Percentiles rank a stretch among this genome's conserved stretches.
Conservation (phyloP, 2,888 invertebrate species). For the Clanis bilineata region DNA sequence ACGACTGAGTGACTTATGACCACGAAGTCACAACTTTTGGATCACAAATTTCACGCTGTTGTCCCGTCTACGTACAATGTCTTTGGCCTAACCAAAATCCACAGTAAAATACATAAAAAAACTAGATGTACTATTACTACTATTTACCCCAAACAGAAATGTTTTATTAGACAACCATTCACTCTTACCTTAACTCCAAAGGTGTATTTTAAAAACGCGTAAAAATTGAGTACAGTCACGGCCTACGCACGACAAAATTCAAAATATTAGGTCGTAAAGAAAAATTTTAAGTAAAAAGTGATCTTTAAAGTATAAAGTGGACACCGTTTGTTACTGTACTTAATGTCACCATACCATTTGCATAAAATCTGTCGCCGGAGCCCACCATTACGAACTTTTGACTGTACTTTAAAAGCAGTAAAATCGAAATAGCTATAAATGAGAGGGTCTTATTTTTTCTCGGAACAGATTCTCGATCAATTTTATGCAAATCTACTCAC, state of each 20-base stretch:
- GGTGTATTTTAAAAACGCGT: not conserved
- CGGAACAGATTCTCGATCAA: slow-evolving; percentile 13
- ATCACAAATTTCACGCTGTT: no score
- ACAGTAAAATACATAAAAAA: no score
- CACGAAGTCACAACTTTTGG: no score
- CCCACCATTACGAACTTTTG: slow-evolving; percentile 65
- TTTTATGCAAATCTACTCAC: slow-evolving; percentile 12
- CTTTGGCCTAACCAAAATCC: no score
- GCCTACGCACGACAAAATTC: slow-evolving; percentile 9
- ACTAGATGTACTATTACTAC: no score
- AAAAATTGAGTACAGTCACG: not conserved
- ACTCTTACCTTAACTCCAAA: not conserved
- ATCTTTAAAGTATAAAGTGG: slow-evolving; percentile 51
- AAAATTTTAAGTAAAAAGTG: slow-evolving; percentile 24
- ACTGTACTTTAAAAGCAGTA: slow-evolving; percentile 69
- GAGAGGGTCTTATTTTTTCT: slow-evolving; percentile 50
- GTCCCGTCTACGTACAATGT: no score
- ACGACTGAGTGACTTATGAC: no score
- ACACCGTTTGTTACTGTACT: slow-evolving; percentile 64
- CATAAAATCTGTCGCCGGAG: slow-evolving; percentile 68
- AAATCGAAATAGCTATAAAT: slow-evolving; percentile 74
- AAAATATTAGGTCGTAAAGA: slow-evolving; percentile 12
- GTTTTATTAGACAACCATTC: no score
- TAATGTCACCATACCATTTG: slow-evolving; percentile 69
- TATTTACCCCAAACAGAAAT: no score